Base-by-base conservation (phyloP, 2,888 invertebrate species). In the Drosophila atroscutellata region DNA sequence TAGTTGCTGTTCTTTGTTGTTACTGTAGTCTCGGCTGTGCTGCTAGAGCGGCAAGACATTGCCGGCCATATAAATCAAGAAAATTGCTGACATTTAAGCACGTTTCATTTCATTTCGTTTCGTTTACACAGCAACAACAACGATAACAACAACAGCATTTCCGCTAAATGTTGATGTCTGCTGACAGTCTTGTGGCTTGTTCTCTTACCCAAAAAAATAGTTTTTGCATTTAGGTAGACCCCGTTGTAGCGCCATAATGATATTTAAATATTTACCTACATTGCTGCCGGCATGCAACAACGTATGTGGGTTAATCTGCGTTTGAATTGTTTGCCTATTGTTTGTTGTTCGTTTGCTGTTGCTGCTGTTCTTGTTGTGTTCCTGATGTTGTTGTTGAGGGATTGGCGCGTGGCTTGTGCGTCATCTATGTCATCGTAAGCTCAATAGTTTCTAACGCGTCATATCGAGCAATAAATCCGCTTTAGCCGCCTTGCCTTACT, bases 21-120 rank as follows among this genome's bases (percentile, higher is more conserved):
- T 47, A 11, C 37, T 60, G 59, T 86, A 83, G 84, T 81, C 72
- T 67, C 64, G 20, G 24, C 56, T 37, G 49, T 73, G 66, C 47
- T 56, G 52, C 34, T 18, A 24, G 34, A 63, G 60, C 66, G 61
- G 75, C 77, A 83, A 87, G 88, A 75, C 80, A 85, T 67, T 70
- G 85, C 77, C 66, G 80, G 88, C 80, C 89, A 81, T 78, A 87
- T 87, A 87, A 87, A 87, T 87, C 86, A 87, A 87, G 89, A 83
- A 87, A 87, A 87, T 87, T 89, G 89, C 86, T 87, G 86, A 87
- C 89, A 87, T 87, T 87, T 89, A 89, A 85, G 88, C 89, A 87
- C 89, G 89, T 81, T 80, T 81, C 82, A 75, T 77, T 82, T 79
- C 80, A 66, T 79, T 75, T 72, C 69, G 62, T 78, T 86, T 66